A percentile compares a stretch with the other conserved stretches of the same genome.
Evolutionary conservation across 2,888 invertebrate species (phyloP).

Genomic region (Pammene fasciana): DNA sequence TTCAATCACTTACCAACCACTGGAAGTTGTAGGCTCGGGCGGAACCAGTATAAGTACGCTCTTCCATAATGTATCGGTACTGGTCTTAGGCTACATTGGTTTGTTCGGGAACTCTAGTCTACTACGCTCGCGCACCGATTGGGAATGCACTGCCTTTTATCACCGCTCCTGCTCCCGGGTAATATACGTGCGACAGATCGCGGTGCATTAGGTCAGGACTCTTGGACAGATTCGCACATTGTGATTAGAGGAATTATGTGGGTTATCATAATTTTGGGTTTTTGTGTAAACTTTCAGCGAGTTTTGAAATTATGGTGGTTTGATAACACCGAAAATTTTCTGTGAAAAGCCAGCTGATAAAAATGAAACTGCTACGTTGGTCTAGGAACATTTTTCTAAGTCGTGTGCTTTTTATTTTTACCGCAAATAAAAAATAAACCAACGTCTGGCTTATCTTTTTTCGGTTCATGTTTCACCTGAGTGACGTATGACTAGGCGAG

Average conservation of each 20-base stretch:
- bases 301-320: conserved; percentile 5
- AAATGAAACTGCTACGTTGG: neutral
- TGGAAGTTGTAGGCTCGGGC: too few relatives aligned
- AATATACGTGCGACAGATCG: conserved; percentile 52
- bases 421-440: neutral
- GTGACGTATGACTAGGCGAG: neutral
- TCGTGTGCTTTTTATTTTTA: neutral
- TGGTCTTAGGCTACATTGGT: neutral
- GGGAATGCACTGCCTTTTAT: conserved; percentile 49
- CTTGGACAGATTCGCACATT: conserved; percentile 34
- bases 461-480: conserved; percentile 9
- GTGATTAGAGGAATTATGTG: conserved; percentile 33
- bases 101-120: neutral
- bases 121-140: neutral
- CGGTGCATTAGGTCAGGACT: conserved; percentile 38
- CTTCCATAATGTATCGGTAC: neutral
- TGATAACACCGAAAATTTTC: conserved; percentile 1
- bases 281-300: conserved; percentile 5
- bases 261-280: conserved; percentile 5
- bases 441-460: neutral
- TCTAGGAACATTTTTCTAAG: neutral
- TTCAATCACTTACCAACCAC: neutral
- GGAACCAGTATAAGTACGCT: neutral
- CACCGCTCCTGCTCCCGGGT: conserved; percentile 58
- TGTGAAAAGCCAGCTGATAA: neutral